phyloP scores from a whole-genome alignment of 2,113 vertebrate genomes.

The Chaenogobius annularis region DNA sequence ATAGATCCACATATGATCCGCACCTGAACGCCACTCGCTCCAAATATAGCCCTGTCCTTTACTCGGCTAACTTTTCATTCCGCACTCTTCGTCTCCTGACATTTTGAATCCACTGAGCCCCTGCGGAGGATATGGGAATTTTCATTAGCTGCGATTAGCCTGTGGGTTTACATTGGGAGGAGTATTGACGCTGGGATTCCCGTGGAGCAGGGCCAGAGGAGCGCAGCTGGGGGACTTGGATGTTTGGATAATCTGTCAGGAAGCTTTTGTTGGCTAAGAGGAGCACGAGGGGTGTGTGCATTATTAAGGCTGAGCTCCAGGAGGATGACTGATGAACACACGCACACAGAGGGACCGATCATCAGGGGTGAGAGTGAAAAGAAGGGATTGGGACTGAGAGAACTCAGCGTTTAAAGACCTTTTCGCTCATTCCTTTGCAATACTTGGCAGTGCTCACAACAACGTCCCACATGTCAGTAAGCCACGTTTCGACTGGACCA shows the following conservation, averaged over 20 bases:
- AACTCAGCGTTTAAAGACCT: no score
- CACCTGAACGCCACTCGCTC: not conserved
- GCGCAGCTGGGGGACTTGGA: constrained; percentile 24
- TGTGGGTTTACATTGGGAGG: constrained; percentile 48
- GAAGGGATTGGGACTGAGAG: no score
- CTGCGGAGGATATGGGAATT: constrained; percentile 33
- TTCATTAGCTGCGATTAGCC: constrained; percentile 65
- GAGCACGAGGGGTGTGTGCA: constrained; percentile 41
- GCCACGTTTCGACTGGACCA: no score
- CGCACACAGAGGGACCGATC: no score
- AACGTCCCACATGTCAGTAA: no score
- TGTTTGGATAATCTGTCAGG: constrained; percentile 67
- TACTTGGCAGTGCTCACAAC: no score
- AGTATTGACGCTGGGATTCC: constrained; percentile 57
- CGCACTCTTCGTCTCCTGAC: constrained; percentile 35
- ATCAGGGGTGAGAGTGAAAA: no score
- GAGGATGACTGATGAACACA: constrained; percentile 28
- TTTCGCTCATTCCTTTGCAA: no score
- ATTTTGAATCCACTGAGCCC: constrained; percentile 45
- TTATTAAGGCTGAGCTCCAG: constrained; percentile 68
- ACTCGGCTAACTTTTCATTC: constrained; percentile 21
- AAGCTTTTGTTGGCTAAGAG: constrained; percentile 37
- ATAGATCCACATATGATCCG: constrained; percentile 21
- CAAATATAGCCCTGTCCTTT: constrained; percentile 45
- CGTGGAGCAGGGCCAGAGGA: constrained; percentile 32